Base-by-base conservation (phyloP, 2,888 invertebrate genomes). In the Tridacna crocea region DNA sequence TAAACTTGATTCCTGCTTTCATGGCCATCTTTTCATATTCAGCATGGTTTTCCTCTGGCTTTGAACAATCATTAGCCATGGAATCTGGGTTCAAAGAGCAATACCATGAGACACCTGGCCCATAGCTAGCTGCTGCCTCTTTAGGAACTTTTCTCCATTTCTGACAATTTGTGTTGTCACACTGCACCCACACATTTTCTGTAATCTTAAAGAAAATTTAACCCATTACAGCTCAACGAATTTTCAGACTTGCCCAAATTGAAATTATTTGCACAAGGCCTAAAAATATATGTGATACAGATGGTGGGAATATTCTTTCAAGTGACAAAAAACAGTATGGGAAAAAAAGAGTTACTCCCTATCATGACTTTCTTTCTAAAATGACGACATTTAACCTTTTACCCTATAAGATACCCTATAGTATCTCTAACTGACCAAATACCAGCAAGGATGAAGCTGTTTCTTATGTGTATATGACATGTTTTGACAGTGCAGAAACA, bases 171-270 rank as follows among this genome's bases (percentile, higher is more conserved):
- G 89, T 83, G 63, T 90, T 90, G 72, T 93, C 93, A 88, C 93
- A 93, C 84, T 93, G 93, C 17, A 93, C 90, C 93, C 93, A 93
- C 0, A 90, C 88, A 72, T 84, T 87, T n/a, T 90, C 88, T 75
- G 88, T 82, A 11, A 91, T 75, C 92, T 92, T 66, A 19, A 75
- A 63, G 15, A 66, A 27, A 61, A 55, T 19, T 19, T 19, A 3
- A 19, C 19, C 3, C 55, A 3, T 55, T 17, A 55, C 17, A 2
- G 4, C n/a, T 6, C 1, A n/a, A 55, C 17, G 4, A n/a, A 19
- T 3, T 55, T 55, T n/a, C 10, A 55, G 17, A 55, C n/a, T 55
- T 55, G 19, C n/a, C 55, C 55, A 19, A 19, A 55, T 55, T 19
- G n/a, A 55, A 55, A 19, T 1, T 10, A n/a, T 55, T 10, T 55